Conservation (phyloP, 2,888 invertebrate species). For the Diabrotica balteata region DNA sequence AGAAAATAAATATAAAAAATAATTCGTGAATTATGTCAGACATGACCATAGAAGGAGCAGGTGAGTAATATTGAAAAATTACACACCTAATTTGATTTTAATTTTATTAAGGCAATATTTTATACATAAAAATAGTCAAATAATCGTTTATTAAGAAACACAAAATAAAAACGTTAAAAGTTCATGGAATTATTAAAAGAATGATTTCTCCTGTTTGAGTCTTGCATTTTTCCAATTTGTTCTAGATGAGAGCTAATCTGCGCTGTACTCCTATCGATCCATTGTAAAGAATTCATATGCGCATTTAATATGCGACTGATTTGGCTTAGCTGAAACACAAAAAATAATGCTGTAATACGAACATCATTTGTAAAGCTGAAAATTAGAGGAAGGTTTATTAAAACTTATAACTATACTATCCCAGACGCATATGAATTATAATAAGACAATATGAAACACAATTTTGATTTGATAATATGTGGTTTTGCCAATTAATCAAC, state of each 20-base stretch:
- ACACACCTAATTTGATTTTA: too few species aligned
- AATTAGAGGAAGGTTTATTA: too few species aligned
- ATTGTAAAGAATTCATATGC: constrained; percentile 94
- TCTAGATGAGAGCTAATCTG: constrained; percentile 81
- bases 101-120: too few species aligned
- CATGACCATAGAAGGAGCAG: too few species aligned
- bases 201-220: constrained; percentile 73
- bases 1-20: too few species aligned
- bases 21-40: too few species aligned
- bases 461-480: too few species aligned
- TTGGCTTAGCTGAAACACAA: constrained; percentile 77
- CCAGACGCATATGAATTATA: too few species aligned
- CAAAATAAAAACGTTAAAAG: constrained; percentile 27
- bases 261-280: constrained; percentile 88
- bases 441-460: too few species aligned
- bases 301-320: constrained; percentile 93
- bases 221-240: constrained; percentile 81
- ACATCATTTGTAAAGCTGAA: not conserved
- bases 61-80: too few species aligned
- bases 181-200: constrained; percentile 39
- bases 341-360: constrained; percentile 21
- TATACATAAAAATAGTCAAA: not conserved
- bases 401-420: too few species aligned
- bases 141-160: constrained; percentile 4
- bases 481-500: too few species aligned